These are phyloP conservation scores for Potamarius usumacintae DNA, from an alignment of 2,113 vertebrate genomes.

Conservation along the genomic window DNA sequence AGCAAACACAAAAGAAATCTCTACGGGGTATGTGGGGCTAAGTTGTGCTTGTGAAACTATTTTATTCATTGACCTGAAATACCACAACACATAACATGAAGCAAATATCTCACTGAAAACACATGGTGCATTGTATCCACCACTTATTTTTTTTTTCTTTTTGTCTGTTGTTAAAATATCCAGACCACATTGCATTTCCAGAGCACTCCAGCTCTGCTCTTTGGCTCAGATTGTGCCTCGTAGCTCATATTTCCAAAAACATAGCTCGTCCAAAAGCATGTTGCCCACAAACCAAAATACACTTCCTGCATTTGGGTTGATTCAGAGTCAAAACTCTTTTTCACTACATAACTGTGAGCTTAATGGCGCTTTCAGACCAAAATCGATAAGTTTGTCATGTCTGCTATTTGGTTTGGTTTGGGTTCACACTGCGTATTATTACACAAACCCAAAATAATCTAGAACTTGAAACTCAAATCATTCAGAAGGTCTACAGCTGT, in stretches of 20 bases:
- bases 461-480: neutral
- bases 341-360: neutral
- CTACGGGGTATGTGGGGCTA: neutral
- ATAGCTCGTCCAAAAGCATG: neutral
- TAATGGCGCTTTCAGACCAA: neutral
- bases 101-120: neutral
- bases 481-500: neutral
- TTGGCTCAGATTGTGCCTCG: neutral
- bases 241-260: neutral
- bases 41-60: neutral
- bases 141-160: neutral
- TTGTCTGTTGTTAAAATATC: neutral
- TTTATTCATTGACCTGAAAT: neutral
- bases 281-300: constrained; percentile 6
- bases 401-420: neutral
- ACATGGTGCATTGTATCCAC: neutral
- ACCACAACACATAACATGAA: neutral
- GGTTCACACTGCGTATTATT: neutral
- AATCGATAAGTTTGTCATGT: neutral
- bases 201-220: neutral
- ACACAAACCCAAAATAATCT: neutral
- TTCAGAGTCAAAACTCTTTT: neutral
- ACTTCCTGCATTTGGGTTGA: neutral
- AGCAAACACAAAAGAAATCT: neutral
- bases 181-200: neutral